Conservation (phyloP, 2,888 invertebrate genomes). For the Machimus rusticus region DNA sequence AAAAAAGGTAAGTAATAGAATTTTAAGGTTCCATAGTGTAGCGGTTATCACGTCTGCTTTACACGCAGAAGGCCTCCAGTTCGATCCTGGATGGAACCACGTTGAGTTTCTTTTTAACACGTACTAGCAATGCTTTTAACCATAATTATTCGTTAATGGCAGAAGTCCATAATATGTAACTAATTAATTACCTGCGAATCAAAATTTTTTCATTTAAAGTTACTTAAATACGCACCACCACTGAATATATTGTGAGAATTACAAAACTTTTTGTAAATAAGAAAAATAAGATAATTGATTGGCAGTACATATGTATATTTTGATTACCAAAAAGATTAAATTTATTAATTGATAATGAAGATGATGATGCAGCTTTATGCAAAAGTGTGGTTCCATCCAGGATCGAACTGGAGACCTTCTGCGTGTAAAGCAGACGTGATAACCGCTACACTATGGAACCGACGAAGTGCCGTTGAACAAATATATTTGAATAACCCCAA, state of each 20-base stretch:
- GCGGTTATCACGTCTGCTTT: slow-evolving; percentile 65
- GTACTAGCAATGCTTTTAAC: no score
- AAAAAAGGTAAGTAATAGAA: background rate
- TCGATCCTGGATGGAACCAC: slow-evolving; percentile 64
- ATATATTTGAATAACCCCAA: no score
- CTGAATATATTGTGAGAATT: no score
- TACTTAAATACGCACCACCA: no score
- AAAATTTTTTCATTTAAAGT: no score
- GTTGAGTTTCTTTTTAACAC: no score
- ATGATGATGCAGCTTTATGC: no score
- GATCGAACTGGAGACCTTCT: slow-evolving; percentile 65
- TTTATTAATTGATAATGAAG: background rate
- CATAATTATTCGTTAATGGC: no score
- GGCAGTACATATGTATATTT: background rate
- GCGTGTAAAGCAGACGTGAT: slow-evolving; percentile 65
- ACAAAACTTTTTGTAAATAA: no score
- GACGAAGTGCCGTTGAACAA: no score
- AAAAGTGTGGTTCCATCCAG: slow-evolving; percentile 61
- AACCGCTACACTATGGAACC: slow-evolving; percentile 65
- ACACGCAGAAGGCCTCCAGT: slow-evolving; percentile 65
- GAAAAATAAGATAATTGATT: background rate
- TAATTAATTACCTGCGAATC: no score
- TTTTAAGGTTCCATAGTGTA: slow-evolving; percentile 63
- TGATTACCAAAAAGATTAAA: background rate
- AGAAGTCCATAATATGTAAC: no score